Percentiles rank a stretch among this genome's conserved stretches.
These are phyloP conservation scores for Rousettus madagascariensis DNA, from an alignment of 2,797 vertebrate genomes.

Conservation along the genomic window DNA sequence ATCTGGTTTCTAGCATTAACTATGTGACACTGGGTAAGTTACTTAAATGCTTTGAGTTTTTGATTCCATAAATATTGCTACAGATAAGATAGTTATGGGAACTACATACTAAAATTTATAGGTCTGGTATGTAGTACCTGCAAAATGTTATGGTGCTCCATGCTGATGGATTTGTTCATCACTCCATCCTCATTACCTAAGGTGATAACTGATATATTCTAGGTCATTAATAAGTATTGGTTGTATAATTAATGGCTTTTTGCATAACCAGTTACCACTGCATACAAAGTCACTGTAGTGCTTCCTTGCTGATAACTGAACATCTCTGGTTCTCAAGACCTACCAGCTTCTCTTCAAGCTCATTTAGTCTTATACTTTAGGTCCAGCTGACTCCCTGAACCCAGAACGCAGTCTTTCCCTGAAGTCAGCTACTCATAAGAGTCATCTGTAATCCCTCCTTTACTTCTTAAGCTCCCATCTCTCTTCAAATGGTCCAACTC, in stretches of 20 bases:
- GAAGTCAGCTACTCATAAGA: neutral
- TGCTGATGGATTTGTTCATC: neutral
- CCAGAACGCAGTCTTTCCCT: too few relatives aligned
- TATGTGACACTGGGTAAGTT: neutral
- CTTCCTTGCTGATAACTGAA: neutral
- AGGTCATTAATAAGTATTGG: neutral
- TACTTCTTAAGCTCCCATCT: neutral
- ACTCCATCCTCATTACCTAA: neutral
- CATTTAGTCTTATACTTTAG: neutral
- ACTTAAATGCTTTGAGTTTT: neutral
- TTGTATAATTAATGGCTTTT: neutral
- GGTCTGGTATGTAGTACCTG: neutral
- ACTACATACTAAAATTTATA: neutral
- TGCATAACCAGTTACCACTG: neutral
- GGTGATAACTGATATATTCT: neutral
- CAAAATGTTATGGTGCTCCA: neutral
- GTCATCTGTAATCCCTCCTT: neutral
- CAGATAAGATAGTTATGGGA: neutral
- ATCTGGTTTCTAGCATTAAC: neutral
- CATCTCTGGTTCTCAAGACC: neutral
- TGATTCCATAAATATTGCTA: neutral
- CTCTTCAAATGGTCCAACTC: neutral
- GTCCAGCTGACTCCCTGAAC: neutral
- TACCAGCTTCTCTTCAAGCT: neutral
- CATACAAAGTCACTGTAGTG: neutral